Percentiles rank a stretch among this genome's conserved stretches.
These are phyloP conservation scores for Dasysyrphus tricinctus DNA, from an alignment of 2,888 invertebrate species.

Conservation along the genomic window DNA sequence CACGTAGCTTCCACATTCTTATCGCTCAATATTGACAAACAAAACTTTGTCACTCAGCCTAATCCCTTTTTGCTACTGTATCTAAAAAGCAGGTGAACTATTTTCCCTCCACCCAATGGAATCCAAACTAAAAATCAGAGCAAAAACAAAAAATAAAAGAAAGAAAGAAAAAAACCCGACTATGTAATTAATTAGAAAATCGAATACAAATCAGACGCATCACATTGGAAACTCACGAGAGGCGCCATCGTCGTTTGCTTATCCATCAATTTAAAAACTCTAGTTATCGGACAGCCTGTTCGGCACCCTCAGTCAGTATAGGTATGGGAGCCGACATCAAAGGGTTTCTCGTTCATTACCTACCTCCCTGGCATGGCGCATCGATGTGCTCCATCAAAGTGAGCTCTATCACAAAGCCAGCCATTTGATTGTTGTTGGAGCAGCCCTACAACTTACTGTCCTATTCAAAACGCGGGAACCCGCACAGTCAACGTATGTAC, in stretches of 20 bases:
- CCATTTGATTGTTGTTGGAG: neutral
- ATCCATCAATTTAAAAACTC: conserved; percentile 67
- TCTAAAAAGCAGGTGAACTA: neutral
- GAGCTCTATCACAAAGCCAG: conserved; percentile 29
- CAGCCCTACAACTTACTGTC: neutral
- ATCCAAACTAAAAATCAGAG: neutral
- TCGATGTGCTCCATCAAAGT: conserved; percentile 57
- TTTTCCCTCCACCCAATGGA: neutral
- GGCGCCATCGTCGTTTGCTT: conserved; percentile 59
- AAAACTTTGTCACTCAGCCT: neutral
- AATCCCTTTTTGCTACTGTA: neutral
- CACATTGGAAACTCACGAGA: conserved; percentile 18
- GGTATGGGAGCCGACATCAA: conserved; percentile 56
- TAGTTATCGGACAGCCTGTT: conserved; percentile 48
- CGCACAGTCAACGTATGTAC: neutral
- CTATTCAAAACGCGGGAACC: neutral
- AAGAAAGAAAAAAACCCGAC: no score
- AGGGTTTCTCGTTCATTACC: conserved; percentile 51
- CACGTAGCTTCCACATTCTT: no score
- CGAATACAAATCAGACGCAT: conserved; percentile 41
- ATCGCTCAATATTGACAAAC: neutral
- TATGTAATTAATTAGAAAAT: conserved; percentile 70
- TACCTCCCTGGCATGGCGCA: neutral
- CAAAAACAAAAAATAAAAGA: neutral
- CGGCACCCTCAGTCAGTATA: conserved; percentile 47